These are phyloP conservation scores for Rhogogaster chlorosoma DNA, from an alignment of 2,888 invertebrate genomes.

Conservation along the genomic window DNA sequence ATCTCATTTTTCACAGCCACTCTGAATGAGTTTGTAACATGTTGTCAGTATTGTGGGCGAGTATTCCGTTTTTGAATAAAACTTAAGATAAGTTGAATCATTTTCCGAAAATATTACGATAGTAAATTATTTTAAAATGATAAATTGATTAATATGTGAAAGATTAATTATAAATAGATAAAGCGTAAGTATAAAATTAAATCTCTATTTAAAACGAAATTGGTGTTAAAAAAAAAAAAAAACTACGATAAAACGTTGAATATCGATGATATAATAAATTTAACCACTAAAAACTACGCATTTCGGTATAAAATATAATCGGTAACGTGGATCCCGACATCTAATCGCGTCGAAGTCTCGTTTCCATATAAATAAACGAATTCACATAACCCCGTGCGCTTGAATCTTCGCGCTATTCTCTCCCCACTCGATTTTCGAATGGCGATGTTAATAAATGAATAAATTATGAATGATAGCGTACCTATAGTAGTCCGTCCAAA, in stretches of 20 bases:
- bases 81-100: not conserved
- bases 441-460: not conserved
- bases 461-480: not conserved
- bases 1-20: not conserved
- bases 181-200: not conserved
- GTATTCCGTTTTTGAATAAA: not conserved
- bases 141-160: not conserved
- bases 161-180: not conserved
- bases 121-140: not conserved
- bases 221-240: not conserved
- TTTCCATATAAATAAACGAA: not conserved
- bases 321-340: not conserved
- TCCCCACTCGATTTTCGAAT: not conserved
- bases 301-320: not conserved
- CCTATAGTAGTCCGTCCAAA: not conserved
- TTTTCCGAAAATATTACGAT: not conserved
- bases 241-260: not conserved
- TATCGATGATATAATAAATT: not conserved
- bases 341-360: not conserved
- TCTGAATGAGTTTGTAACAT: no score
- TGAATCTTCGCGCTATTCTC: not conserved
- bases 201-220: not conserved
- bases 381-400: not conserved
- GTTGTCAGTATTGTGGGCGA: no score
- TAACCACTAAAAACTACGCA: not conserved